Base-by-base conservation (phyloP, 2,888 invertebrate species). In the Luffia ferchaultella region DNA sequence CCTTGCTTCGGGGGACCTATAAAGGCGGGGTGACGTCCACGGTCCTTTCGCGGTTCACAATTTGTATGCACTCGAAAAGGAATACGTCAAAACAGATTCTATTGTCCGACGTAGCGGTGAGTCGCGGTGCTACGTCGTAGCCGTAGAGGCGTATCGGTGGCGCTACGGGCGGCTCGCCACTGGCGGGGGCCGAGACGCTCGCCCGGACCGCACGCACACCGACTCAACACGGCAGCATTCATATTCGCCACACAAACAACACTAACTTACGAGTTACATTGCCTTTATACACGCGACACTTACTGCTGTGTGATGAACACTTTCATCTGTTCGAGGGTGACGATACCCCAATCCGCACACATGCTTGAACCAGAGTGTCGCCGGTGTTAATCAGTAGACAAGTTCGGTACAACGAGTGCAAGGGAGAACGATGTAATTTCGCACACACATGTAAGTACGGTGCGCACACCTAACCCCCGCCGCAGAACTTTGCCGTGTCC, bases 181-280 rank as follows among this genome's bases (percentile, higher is more conserved):
- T 83, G 77, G 73, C 78, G 82, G 80, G 79, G 77, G 78, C 79
- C 79, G 76, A 73, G 73, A 64, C 65, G 69, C 68, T 80, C 77
- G 80, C 80, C 41, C 48, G 79, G 71, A 65, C 68, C 60, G 63
- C 76, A 73, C 79, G 58, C 47, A n/a, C 54, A 53, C 53, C 55
- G 43, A 53, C 58, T 73, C 74, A 74, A 73, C 68, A 61, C 61
- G 58, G 58, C 57, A 60, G 57, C 62, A 62, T 70, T 58, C 55
- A 53, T 55, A 71, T 60, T 66, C 58, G 56, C 55, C 76, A 76
- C 73, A 76, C 77, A n/a, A n/a, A n/a, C n/a, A n/a, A n/a, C n/a
- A n/a, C n/a, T n/a, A n/a, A n/a, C n/a, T n/a, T n/a, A n/a, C n/a
- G n/a, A n/a, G n/a, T n/a, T n/a, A n/a, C n/a, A n/a, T n/a, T n/a